Evolutionary conservation across 2,113 vertebrate species (phyloP), one percentile per base, ranked within the genome.

Genomic region (Xyrauchen texanus): DNA sequence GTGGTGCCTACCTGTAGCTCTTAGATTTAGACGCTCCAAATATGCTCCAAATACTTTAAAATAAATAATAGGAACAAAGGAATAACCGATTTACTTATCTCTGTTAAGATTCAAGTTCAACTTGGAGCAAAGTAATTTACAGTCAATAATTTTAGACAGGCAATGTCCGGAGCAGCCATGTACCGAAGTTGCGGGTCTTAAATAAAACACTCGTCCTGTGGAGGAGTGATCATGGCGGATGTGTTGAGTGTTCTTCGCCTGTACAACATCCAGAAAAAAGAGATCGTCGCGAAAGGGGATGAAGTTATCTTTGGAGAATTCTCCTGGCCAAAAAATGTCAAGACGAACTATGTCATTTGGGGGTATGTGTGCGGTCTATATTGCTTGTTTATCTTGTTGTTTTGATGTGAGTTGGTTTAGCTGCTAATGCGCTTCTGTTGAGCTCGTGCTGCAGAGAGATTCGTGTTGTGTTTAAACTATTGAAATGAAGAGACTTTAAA

Each of bases 231-330:
- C 93, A 99, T 99, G 96, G 97, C 96, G 95, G 97, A 99, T 92
- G 96, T 99, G 88, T 92, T 99, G 84, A 99, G 97, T 91, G 97
- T 99, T 93, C 93, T 99, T 91, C 97, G 96, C 88, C 97, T 96
- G 90, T 98, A 99, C 89, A 99, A 98, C 91, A 95, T 95, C 86
- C 97, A 98, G 93, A 98, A 98, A 92, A 98, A 98, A 85, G 96
- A 98, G 91, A 97, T 98, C 10, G 94, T 97, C 85, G 96, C 96
- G 5, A 97, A 98, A 90, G 97, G 96, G 68, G 97, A 98, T 76
- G 96, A 98, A 86, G 97, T 98, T 81, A 98, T 98, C 86, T 99
- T 99, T 81, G 96, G 97, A 12, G 97, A 98, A 89, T 98, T 99
- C 85, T 99, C 97, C 53, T 99, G 97, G 96, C 97, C 97, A 70